Evolutionary conservation across 2,113 vertebrate species (phyloP).

Genomic region (Corapipo altera): DNA sequence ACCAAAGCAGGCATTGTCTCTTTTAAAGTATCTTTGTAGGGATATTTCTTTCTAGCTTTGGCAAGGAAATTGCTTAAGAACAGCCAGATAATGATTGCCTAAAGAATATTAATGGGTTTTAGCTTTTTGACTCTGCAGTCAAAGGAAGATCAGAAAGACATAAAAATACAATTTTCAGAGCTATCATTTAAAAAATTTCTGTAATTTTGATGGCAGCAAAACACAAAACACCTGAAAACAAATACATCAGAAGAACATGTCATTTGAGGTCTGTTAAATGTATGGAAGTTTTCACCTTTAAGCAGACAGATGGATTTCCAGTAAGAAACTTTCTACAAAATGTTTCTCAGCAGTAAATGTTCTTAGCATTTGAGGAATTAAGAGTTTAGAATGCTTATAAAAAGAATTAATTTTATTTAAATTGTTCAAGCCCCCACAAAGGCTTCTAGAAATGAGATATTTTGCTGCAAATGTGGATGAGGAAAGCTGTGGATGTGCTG

Average conservation of each 20-base stretch:
- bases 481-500: background rate
- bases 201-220: background rate
- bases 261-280: background rate
- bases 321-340: background rate
- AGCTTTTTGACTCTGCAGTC: background rate
- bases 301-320: background rate
- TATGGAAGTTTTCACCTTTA: background rate
- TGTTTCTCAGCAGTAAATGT: background rate
- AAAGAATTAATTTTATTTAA: constrained; percentile 15
- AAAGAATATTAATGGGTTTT: background rate
- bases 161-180: background rate
- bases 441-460: background rate
- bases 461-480: background rate
- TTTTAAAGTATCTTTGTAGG: constrained; percentile 18
- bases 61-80: constrained; percentile 29
- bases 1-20: constrained; percentile 45
- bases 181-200: background rate
- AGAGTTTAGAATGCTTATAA: background rate
- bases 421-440: background rate
- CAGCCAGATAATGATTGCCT: background rate
- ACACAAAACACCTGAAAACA: background rate
- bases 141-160: background rate
- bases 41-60: constrained; percentile 24
- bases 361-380: constrained; percentile 11
- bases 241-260: background rate